Evolutionary conservation across 2,113 vertebrate species (phyloP).

Genomic region (Rana temporaria): DNA sequence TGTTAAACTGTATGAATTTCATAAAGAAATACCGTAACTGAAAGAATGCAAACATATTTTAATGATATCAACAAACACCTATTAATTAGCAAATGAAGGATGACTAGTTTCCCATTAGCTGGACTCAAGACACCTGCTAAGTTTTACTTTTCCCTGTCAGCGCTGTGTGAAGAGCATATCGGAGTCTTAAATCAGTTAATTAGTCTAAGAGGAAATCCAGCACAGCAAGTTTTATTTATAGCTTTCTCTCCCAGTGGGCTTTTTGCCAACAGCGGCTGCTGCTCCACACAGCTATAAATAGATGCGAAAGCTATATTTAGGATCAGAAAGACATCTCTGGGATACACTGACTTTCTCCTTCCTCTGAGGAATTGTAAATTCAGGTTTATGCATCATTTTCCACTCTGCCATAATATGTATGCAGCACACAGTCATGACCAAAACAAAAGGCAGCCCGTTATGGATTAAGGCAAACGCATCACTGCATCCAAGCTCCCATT

Average conservation of each 20-base stretch:
- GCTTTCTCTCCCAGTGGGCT: constrained; percentile 27
- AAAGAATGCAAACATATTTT: background rate
- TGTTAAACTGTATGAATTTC: background rate
- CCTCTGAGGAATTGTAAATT: constrained; percentile 31
- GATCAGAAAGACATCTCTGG: constrained; percentile 8
- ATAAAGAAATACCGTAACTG: background rate
- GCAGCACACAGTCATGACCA: background rate
- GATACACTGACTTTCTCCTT: constrained; percentile 3
- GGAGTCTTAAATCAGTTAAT: constrained; percentile 36
- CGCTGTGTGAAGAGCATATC: background rate
- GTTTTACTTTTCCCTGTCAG: background rate
- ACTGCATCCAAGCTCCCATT: background rate
- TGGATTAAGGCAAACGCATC: background rate
- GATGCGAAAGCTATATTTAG: constrained; percentile 42
- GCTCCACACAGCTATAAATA: constrained; percentile 32
- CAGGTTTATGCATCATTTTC: constrained; percentile 18
- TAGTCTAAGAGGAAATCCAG: constrained; percentile 49
- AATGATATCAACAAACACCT: background rate
- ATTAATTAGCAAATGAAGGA: background rate
- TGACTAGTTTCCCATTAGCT: background rate
- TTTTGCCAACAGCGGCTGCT: constrained; percentile 22
- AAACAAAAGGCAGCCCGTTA: background rate
- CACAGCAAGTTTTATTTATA: constrained; percentile 46
- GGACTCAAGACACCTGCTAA: background rate
- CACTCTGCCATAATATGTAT: background rate